These are phyloP conservation scores for Argyrosomus regius DNA, from an alignment of 2,797 vertebrate genomes.

Conservation along the genomic window DNA sequence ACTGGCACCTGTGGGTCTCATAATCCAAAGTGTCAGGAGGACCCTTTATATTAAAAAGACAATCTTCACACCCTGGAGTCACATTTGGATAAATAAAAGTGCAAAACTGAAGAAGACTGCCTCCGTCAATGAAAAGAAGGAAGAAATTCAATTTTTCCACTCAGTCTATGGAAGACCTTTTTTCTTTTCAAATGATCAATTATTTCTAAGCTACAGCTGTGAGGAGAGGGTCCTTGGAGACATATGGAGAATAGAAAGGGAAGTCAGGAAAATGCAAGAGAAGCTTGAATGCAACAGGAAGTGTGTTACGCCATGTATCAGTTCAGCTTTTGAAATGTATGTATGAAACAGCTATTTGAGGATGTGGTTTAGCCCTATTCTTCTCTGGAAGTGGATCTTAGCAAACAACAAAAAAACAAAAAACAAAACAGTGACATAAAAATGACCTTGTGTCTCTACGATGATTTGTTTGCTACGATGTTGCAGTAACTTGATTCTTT, in stretches of 20 bases:
- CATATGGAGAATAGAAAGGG: not conserved
- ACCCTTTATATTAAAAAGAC: not conserved
- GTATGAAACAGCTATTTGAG: slow-evolving; percentile 40
- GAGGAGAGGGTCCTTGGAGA: not conserved
- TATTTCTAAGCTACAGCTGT: not conserved
- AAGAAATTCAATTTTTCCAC: not conserved
- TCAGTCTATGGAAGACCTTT: not conserved
- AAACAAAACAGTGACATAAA: not conserved
- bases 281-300: slow-evolving; percentile 59
- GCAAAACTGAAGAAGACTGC: not conserved
- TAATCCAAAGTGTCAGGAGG: slow-evolving; percentile 9
- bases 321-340: slow-evolving; percentile 60
- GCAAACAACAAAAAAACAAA: not conserved
- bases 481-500: not conserved
- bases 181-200: slow-evolving; percentile 12
- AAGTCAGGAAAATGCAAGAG: not conserved
- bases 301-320: slow-evolving; percentile 48
- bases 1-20: not conserved
- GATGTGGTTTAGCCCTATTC: slow-evolving; percentile 23
- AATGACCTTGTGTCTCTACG: not conserved
- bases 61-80: not conserved
- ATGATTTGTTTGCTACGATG: not conserved
- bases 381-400: slow-evolving; percentile 38
- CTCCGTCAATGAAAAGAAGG: not conserved
- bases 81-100: no score